Evolutionary conservation across 92 coral and sea anemone genomes (phyloP).

Genomic region (Epizoanthus stellaris): DNA sequence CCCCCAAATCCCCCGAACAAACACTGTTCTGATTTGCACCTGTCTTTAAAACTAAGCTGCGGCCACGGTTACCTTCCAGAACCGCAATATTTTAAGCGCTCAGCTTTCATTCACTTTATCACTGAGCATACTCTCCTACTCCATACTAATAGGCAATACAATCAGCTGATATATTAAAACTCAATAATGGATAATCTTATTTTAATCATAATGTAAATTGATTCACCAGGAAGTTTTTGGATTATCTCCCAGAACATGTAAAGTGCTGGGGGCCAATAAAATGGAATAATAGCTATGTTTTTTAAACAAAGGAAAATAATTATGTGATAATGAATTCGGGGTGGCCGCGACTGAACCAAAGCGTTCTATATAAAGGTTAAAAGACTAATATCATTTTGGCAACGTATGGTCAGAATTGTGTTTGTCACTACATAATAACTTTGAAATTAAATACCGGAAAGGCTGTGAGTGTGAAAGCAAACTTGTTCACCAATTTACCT

Average conservation of each 20-base stretch:
- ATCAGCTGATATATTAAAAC: no score
- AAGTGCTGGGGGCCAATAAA: not conserved
- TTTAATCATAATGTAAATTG: not conserved
- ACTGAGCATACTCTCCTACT: no score
- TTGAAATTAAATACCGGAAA: not conserved
- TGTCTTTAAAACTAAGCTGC: no score
- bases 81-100: no score
- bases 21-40: no score
- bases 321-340: not conserved
- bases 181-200: no score
- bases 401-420: not conserved
- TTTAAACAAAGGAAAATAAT: not conserved
- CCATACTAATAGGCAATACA: no score
- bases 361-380: not conserved
- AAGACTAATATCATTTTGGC: not conserved
- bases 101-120: no score
- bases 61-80: no score
- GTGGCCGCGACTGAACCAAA: not conserved
- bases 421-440: not conserved
- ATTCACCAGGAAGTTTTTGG: not conserved
- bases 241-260: not conserved
- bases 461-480: not conserved
- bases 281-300: not conserved
- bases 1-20: no score
- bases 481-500: not conserved